Conservation (phyloP, 2,113 vertebrate species). For the Chunga burmeisteri region DNA sequence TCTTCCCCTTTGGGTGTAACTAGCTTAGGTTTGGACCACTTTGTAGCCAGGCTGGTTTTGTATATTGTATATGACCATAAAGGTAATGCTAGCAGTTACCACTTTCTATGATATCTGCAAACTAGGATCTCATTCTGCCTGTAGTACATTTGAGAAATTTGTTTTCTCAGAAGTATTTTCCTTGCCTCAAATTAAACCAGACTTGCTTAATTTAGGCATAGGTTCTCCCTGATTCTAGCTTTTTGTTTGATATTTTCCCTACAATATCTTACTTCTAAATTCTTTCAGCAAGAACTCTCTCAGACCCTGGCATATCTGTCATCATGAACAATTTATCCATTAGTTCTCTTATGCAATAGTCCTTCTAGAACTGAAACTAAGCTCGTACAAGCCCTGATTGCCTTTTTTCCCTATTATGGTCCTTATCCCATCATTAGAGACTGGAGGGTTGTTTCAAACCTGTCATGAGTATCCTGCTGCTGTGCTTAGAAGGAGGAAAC, state of each 20-base stretch:
- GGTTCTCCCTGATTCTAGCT: accelerated
- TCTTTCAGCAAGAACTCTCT: not conserved
- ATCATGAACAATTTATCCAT: not conserved
- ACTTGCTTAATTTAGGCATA: not conserved
- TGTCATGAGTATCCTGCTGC: not conserved
- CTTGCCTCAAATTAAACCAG: not conserved
- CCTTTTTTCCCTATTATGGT: not conserved
- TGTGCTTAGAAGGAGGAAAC: not conserved
- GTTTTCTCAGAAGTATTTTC: not conserved
- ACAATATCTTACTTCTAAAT: not conserved
- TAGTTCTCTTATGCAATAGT: not conserved
- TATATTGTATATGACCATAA: not conserved
- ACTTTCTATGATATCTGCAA: not conserved
- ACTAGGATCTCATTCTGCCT: not conserved
- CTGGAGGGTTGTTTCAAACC: not conserved
- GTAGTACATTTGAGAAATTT: not conserved
- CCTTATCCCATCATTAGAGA: not conserved
- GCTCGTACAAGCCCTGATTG: not conserved
- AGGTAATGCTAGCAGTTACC: not conserved
- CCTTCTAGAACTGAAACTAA: not conserved
- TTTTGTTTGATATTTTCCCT: not conserved
- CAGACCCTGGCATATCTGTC: not conserved
- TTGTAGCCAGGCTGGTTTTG: not conserved
- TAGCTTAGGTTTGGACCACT: not conserved
- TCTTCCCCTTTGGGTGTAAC: not conserved